phyloP scores from a whole-genome alignment of 2,888 invertebrate genomes.

The Gari tellinella region DNA sequence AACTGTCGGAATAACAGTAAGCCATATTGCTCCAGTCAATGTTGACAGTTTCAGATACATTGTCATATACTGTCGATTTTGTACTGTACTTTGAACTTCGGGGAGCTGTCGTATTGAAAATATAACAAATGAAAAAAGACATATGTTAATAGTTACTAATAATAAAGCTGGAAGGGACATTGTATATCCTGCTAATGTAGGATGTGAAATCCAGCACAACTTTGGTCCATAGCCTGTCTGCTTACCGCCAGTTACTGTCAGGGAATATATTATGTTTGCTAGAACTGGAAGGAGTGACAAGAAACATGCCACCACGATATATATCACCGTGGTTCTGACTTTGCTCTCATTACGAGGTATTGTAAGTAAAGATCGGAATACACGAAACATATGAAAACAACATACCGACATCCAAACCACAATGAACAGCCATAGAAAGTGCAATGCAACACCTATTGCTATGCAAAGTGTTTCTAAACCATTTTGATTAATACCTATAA shows the following conservation, averaged over 20 bases:
- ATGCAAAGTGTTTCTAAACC: background rate
- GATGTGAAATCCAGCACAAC: conserved; percentile 8
- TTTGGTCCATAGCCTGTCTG: background rate
- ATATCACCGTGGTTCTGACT: background rate
- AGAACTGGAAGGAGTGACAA: background rate
- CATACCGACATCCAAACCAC: conserved; percentile 7
- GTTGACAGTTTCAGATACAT: conserved; percentile 14
- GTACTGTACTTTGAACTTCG: background rate
- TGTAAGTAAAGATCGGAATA: background rate
- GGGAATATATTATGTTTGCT: background rate
- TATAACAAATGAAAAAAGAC: background rate
- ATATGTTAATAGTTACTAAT: background rate
- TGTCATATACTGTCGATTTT: conserved; percentile 4
- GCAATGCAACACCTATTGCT: background rate
- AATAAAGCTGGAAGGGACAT: conserved; percentile 6
- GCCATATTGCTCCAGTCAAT: conserved; percentile 10
- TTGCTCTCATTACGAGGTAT: background rate
- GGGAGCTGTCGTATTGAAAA: background rate
- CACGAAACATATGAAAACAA: conserved; percentile 10
- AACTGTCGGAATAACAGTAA: background rate
- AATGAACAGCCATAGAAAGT: conserved; percentile 3
- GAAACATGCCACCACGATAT: conserved; percentile 1
- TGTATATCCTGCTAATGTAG: background rate
- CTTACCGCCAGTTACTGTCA: background rate
- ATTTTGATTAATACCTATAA: background rate